Evolutionary conservation across 2,888 invertebrate species (phyloP).

Genomic region (Lagria hirta): DNA sequence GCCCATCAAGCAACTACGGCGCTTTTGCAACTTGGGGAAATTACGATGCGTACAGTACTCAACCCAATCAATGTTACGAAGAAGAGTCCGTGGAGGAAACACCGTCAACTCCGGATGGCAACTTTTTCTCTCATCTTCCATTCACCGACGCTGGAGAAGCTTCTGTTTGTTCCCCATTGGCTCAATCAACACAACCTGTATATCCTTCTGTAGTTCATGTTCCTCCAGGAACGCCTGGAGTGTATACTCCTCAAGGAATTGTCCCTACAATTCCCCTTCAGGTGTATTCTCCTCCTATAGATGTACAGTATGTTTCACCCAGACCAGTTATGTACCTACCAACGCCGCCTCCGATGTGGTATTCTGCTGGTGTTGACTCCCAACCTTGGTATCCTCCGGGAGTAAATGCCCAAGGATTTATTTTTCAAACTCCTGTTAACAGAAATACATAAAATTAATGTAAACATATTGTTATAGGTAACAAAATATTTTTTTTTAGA

Average conservation of each 20-base stretch:
- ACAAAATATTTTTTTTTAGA: constrained; percentile 1
- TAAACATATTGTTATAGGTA: neutral
- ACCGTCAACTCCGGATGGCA: neutral
- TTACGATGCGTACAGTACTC: constrained; percentile 7
- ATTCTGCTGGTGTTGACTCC: constrained; percentile 32
- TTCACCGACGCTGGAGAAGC: constrained; percentile 3
- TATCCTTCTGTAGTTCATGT: constrained; percentile 36
- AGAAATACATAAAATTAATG: constrained; percentile 16
- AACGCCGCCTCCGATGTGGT: constrained; percentile 38
- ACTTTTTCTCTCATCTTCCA: too few relatives aligned
- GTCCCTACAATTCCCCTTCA: constrained; percentile 35
- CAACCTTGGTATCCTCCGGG: constrained; percentile 39
- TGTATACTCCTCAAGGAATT: constrained; percentile 37
- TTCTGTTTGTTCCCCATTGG: neutral
- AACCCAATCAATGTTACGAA: neutral
- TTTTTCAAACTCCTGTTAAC: constrained; percentile 35
- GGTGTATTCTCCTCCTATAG: constrained; percentile 37
- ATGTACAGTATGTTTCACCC: constrained; percentile 37
- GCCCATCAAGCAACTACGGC: constrained; percentile 34
- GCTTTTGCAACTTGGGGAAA: constrained; percentile 28
- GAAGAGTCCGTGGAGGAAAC: constrained; percentile 2
- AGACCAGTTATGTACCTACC: constrained; percentile 37
- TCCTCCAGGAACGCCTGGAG: constrained; percentile 37
- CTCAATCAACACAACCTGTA: constrained; percentile 25
- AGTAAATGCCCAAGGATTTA: constrained; percentile 37